Percentiles rank a stretch among this genome's conserved stretches.
Evolutionary conservation across 2,113 vertebrate genomes (phyloP).

Genomic region (Tragelaphus buxtoni): DNA sequence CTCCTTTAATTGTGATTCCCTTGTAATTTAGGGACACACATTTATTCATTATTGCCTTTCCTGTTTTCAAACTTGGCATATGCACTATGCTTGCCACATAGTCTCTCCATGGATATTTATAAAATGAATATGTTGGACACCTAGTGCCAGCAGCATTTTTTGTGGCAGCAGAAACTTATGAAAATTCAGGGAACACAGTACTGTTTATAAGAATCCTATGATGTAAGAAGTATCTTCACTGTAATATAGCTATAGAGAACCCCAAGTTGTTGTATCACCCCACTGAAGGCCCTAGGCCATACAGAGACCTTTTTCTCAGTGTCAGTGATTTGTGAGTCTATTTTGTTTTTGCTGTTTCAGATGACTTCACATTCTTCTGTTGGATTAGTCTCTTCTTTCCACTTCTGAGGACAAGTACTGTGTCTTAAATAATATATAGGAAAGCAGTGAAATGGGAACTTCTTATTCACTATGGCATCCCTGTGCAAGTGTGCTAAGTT

Average conservation of each 20-base stretch:
- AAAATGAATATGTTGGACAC: neutral
- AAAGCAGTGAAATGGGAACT: neutral
- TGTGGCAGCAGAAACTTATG: neutral
- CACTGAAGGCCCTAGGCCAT: neutral
- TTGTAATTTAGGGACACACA: neutral
- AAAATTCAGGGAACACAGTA: neutral
- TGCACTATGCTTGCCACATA: neutral
- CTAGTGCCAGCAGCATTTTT: neutral
- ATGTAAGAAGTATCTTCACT: neutral
- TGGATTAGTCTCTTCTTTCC: neutral
- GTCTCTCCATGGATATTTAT: neutral
- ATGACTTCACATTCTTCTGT: neutral
- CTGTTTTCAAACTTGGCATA: neutral
- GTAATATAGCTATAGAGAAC: neutral
- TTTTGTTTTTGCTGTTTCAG: neutral
- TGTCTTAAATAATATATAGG: constrained; percentile 1
- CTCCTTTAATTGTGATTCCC: neutral
- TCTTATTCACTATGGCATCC: neutral
- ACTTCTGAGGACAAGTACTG: neutral
- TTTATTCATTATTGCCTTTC: neutral
- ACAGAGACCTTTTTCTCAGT: neutral
- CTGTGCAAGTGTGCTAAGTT: neutral
- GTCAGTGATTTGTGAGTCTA: neutral
- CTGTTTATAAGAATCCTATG: neutral
- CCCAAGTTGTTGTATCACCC: neutral